Evolutionary conservation across 1,140 invertebrate species (phyloP), one percentile per base, ranked within the genome.

Genomic region (Heterodera schachtii): DNA sequence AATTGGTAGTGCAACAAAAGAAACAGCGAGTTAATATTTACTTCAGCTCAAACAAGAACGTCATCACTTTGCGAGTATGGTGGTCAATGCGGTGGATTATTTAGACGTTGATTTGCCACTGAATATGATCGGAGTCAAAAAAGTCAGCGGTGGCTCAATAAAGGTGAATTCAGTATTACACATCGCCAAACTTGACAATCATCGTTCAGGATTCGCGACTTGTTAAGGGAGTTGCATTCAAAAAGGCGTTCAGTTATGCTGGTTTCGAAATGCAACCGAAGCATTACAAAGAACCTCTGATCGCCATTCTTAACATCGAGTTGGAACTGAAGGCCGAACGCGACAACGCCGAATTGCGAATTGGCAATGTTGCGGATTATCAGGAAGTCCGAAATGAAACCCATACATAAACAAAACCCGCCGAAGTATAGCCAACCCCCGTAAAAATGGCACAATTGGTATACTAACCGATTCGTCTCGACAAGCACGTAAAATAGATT

Each of bases 91-190:
- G 83, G 97, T 99, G 2, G 92, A 96, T 84, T 93, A 94, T 49
- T 91, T 99, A 79, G 97, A 99, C 90, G 95, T 96, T 16, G 67
- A 80, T 66, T 92, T 98, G 57, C 96, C 97, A 0, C 91, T 99
- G 16, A 97, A 98, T 90, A 99, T 99, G 97, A 99, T 99, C 91
- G 97, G 98, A 78, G 97, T 99, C 81, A 99, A 99, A 91, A 98
- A 99, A 91, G 94, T 98, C 19, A 92, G 93, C n/a, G 97, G 97
- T 75, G 97, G 97, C 82, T 94, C 94, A 6, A 90, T 98, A 11
- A 95, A 97, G 91, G 93, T 93, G 86, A 88, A 89, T 82, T 78
- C 41, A 13, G 7, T 47, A n/a, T 16, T 19, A 41, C 19, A 78
- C 71, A 3, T 70, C 85, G 75, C 79, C 11, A 43, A 77, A 49